Evolutionary conservation across 2,888 invertebrate genomes (phyloP), one percentile per base, ranked within the genome.

Genomic region (Shargacucullia verbasci): DNA sequence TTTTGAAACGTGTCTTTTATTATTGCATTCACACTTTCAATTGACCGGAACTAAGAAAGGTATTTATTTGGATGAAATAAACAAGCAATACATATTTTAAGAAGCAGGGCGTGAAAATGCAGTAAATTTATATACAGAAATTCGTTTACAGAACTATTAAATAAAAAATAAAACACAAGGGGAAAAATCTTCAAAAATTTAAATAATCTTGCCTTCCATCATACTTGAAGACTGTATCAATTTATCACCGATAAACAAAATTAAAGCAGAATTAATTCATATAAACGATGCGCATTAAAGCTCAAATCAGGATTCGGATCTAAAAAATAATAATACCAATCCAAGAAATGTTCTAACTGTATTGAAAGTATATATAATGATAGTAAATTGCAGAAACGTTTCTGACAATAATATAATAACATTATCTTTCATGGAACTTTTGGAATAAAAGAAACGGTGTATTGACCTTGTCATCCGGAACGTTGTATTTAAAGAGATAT

Each of bases 341-440:
- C 37, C 40, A 46, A 33, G 39, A 41, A 40, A 46, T 40, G 29
- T 37, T 47, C 13, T 70, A 65, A 59, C 66, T 53, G 66, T 53
- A 59, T 33, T 14, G 54, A 39, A 65, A 66, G 53, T 66, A 35
- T 41, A 44, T 53, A 59, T 59, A 43, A 56, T 55, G n/a, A 49
- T 46, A 46, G 35, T 34, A 39, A 64, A 58, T 64, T 52, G 45
- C 43, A 63, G 52, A 63, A 63, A 56, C 31, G 44, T 63, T 63
- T 64, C 25, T 47, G 25, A 47, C 43, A 34, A 44, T 44, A 62
- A 64, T 70, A 50, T 50, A 37, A 8, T 55, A 70, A 65, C 59
- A 39, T 59, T 59, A 54, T 29, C 12, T 38, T 53, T 52, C 35
- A 67, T 59, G 49, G 43, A 48, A 7, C 20, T 10, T 59, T 48